Evolutionary conservation across 2,797 vertebrate species (phyloP).

Genomic region (Argyrosomus regius): DNA sequence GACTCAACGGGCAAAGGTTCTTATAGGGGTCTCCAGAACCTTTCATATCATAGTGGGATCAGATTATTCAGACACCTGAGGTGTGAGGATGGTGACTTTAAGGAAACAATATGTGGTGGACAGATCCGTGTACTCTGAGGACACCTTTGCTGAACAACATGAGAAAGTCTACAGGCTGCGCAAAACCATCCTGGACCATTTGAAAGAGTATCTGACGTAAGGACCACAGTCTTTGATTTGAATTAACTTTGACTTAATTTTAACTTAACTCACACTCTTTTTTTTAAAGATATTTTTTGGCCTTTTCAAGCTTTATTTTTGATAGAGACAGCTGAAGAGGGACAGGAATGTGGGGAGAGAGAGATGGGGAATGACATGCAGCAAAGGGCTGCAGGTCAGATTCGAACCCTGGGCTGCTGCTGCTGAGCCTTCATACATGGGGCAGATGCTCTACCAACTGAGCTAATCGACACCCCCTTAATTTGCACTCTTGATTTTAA

Average conservation of each 20-base stretch:
- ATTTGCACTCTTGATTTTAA: background rate
- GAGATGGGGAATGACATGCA: too few species aligned
- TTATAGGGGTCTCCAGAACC: background rate
- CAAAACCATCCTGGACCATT: constrained; percentile 85
- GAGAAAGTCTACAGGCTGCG: constrained; percentile 83
- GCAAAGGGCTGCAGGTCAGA: too few species aligned
- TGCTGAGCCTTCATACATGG: too few species aligned
- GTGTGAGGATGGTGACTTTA: constrained; percentile 77
- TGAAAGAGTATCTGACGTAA: constrained; percentile 86
- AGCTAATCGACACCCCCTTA: background rate
- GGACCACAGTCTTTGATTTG: constrained; percentile 32
- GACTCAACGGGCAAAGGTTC: constrained; percentile 31
- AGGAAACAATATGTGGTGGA: constrained; percentile 86
- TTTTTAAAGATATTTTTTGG: too few species aligned
- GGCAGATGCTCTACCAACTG: too few species aligned
- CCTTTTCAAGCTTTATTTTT: too few species aligned
- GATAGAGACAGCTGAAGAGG: too few species aligned
- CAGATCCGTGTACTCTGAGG: constrained; percentile 88
- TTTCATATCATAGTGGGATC: background rate
- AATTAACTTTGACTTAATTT: background rate
- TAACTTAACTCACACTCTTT: background rate
- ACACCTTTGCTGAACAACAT: constrained; percentile 84
- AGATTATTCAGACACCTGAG: background rate
- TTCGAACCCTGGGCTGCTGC: too few species aligned
- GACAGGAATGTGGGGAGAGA: too few species aligned